Evolutionary conservation across 2,113 vertebrate species (phyloP).

Genomic region (Pyxicephalus adspersus): DNA sequence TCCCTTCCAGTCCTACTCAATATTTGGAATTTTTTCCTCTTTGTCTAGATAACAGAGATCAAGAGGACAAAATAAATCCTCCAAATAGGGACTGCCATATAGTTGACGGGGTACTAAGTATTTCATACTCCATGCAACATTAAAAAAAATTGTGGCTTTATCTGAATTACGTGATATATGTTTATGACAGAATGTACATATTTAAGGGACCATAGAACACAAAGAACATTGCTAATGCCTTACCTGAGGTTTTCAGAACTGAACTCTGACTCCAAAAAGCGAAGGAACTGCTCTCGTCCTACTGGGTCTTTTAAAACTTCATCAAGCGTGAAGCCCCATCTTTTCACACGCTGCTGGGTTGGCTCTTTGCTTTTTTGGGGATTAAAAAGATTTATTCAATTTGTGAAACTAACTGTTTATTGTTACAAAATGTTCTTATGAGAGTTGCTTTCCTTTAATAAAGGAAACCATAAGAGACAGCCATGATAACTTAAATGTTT

Average conservation of each 20-base stretch:
- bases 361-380: constrained; percentile 84
- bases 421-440: neutral
- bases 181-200: too few relatives aligned
- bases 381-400: constrained; percentile 33
- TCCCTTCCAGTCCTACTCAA: too few relatives aligned
- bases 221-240: neutral
- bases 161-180: too few relatives aligned
- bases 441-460: neutral
- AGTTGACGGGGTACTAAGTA: too few relatives aligned
- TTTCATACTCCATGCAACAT: too few relatives aligned
- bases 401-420: neutral
- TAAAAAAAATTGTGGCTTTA: too few relatives aligned
- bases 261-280: constrained; percentile 96
- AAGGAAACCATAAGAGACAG: neutral
- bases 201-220: neutral
- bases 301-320: constrained; percentile 90
- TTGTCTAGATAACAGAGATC: too few relatives aligned
- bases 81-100: too few relatives aligned
- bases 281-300: constrained; percentile 90
- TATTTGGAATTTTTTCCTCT: too few relatives aligned
- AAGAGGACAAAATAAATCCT: too few relatives aligned
- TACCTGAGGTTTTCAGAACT: constrained; percentile 96
- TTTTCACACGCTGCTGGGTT: constrained; percentile 90
- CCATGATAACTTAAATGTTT: too few relatives aligned
- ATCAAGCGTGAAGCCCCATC: constrained; percentile 92